Evolutionary conservation across 1,140 invertebrate genomes (phyloP).

Genomic region (Caenorhabditis briggsae): DNA sequence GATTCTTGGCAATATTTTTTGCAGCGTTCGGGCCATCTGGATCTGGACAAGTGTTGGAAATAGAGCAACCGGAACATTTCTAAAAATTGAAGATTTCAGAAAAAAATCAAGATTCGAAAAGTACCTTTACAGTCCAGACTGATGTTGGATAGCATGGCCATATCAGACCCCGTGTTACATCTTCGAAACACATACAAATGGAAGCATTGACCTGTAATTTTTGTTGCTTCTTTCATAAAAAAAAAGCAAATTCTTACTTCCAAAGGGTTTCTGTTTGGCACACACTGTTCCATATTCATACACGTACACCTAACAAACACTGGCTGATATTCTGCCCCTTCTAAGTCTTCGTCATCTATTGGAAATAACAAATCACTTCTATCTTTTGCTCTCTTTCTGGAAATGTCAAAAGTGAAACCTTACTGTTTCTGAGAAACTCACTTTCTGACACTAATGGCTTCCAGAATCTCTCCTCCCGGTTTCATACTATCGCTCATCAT

Average conservation of each 20-base stretch:
- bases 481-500: slow-evolving; percentile 58
- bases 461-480: slow-evolving; percentile 39
- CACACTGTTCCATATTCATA: slow-evolving; percentile 74
- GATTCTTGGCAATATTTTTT: slow-evolving; percentile 63
- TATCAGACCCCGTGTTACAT: slow-evolving; percentile 74
- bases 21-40: slow-evolving; percentile 75
- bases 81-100: slow-evolving; percentile 58
- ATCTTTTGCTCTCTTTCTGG: slow-evolving; percentile 23
- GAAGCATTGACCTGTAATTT: slow-evolving; percentile 74
- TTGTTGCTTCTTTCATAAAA: not conserved
- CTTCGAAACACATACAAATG: slow-evolving; percentile 77
- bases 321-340: slow-evolving; percentile 74
- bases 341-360: slow-evolving; percentile 56
- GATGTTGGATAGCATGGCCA: slow-evolving; percentile 76
- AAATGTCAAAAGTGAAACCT: not conserved
- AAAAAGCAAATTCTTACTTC: slow-evolving; percentile 62
- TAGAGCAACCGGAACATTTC: slow-evolving; percentile 73
- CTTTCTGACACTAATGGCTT: slow-evolving; percentile 41
- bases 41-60: slow-evolving; percentile 77
- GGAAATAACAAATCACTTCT: slow-evolving; percentile 27
- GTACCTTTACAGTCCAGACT: slow-evolving; percentile 75
- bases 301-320: slow-evolving; percentile 77
- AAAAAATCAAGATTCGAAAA: not conserved
- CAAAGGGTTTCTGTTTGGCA: slow-evolving; percentile 77
- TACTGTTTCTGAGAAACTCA: not conserved